A percentile compares a stretch with the other conserved stretches of the same genome.
Evolutionary conservation across 2,888 invertebrate genomes (phyloP).

Genomic region (Automeris io): DNA sequence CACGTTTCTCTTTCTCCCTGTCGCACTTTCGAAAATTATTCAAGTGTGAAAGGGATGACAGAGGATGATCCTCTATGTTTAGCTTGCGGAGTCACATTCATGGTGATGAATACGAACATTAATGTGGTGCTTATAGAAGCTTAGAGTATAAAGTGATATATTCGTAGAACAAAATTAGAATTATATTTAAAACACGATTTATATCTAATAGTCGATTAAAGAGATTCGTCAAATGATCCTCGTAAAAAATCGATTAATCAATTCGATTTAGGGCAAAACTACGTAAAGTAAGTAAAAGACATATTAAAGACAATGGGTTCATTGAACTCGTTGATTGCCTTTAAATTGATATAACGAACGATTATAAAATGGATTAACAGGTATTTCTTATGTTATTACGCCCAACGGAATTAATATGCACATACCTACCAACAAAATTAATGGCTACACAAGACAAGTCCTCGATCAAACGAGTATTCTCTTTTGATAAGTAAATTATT

Average conservation of each 20-base stretch:
- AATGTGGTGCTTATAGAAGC: background rate
- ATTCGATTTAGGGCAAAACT: conserved; percentile 1
- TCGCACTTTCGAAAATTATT: background rate
- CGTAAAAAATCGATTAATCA: background rate
- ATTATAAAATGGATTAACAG: too few relatives aligned
- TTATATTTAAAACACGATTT: too few relatives aligned
- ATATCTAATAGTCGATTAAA: conserved; percentile 1
- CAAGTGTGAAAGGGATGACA: background rate
- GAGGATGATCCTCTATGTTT: background rate
- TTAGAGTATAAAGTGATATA: background rate
- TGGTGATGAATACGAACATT: conserved; percentile 5
- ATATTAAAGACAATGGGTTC: background rate
- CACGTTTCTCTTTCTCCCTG: background rate
- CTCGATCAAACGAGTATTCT: too few relatives aligned
- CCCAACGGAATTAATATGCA: too few relatives aligned
- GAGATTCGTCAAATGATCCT: background rate
- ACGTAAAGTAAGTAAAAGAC: background rate
- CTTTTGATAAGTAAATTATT: too few relatives aligned
- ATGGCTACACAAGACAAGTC: too few relatives aligned
- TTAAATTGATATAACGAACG: too few relatives aligned
- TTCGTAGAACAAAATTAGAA: background rate
- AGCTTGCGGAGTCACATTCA: conserved; percentile 5
- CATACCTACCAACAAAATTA: too few relatives aligned
- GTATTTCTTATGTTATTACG: too few relatives aligned
- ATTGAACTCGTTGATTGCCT: background rate